These are phyloP conservation scores for Ploceus nigricollis DNA, from an alignment of 2,113 vertebrate species.

Conservation along the genomic window DNA sequence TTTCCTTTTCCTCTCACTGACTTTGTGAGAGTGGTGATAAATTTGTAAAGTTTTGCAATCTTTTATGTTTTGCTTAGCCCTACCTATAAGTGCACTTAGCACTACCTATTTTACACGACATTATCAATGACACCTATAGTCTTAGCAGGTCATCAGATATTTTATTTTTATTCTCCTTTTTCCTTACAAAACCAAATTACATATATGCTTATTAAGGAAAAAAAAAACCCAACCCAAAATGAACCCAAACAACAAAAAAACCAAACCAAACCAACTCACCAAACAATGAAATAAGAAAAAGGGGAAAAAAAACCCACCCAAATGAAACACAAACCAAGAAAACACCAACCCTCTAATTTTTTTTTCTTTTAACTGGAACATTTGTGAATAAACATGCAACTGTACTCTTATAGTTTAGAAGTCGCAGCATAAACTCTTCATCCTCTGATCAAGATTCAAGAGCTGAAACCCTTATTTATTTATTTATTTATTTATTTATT, in stretches of 20 bases:
- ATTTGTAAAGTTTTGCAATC: neutral
- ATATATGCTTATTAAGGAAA: neutral
- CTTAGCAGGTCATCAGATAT: neutral
- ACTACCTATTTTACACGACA: neutral
- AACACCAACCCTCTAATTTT: neutral
- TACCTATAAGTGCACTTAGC: neutral
- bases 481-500: neutral
- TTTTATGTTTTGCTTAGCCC: neutral
- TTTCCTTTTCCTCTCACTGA: neutral
- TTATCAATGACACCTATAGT: neutral
- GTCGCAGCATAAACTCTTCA: neutral
- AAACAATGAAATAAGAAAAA: neutral
- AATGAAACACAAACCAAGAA: neutral
- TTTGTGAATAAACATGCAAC: neutral
- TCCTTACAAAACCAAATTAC: neutral
- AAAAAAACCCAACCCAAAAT: neutral
- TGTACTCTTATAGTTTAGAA: neutral
- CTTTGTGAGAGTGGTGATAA: neutral
- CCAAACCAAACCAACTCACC: rapidly evolving
- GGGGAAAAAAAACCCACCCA: rapidly evolving
- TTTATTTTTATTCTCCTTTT: neutral
- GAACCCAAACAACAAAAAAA: neutral
- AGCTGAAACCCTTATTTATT: neutral
- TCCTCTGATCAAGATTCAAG: neutral
- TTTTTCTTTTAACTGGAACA: neutral